Percentiles rank a stretch among this genome's conserved stretches.
These are phyloP conservation scores for Zingel zingel DNA, from an alignment of 2,113 vertebrate genomes.

Conservation along the genomic window DNA sequence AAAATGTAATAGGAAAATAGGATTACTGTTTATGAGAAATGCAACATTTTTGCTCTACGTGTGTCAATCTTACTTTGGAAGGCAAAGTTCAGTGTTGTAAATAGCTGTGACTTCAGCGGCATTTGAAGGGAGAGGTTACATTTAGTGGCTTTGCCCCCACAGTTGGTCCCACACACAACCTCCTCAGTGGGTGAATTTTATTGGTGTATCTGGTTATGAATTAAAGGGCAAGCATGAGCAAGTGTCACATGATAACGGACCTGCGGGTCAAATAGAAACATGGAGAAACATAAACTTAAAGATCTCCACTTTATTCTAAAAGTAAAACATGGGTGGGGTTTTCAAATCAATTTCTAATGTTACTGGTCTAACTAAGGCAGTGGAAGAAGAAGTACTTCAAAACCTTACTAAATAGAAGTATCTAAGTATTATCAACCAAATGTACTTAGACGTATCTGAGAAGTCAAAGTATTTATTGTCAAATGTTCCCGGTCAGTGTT, in stretches of 20 bases:
- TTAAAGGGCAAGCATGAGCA: slow-evolving; percentile 21
- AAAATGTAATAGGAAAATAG: not conserved
- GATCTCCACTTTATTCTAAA: not conserved
- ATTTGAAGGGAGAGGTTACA: slow-evolving; percentile 50
- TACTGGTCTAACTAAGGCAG: not conserved
- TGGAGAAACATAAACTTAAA: not conserved
- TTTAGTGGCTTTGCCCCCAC: slow-evolving; percentile 36
- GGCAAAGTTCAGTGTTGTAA: slow-evolving; percentile 34
- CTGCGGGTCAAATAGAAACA: not conserved
- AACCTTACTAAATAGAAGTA: too few relatives aligned
- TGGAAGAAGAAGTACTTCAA: too few relatives aligned
- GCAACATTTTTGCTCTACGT: too few relatives aligned
- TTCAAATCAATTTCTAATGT: slow-evolving; percentile 1
- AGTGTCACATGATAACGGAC: slow-evolving; percentile 21
- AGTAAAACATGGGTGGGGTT: not conserved
- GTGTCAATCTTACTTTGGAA: not conserved
- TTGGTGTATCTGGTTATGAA: slow-evolving; percentile 42
- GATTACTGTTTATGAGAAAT: not conserved
- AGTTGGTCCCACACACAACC: slow-evolving; percentile 7
- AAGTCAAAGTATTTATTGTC: too few relatives aligned
- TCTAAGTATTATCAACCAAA: too few relatives aligned
- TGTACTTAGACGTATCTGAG: too few relatives aligned
- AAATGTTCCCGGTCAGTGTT: too few relatives aligned
- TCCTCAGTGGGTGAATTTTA: slow-evolving; percentile 29
- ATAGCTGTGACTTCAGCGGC: slow-evolving; percentile 54